Evolutionary conservation across 2,113 vertebrate species (phyloP).

Genomic region (Aegithalos caudatus): DNA sequence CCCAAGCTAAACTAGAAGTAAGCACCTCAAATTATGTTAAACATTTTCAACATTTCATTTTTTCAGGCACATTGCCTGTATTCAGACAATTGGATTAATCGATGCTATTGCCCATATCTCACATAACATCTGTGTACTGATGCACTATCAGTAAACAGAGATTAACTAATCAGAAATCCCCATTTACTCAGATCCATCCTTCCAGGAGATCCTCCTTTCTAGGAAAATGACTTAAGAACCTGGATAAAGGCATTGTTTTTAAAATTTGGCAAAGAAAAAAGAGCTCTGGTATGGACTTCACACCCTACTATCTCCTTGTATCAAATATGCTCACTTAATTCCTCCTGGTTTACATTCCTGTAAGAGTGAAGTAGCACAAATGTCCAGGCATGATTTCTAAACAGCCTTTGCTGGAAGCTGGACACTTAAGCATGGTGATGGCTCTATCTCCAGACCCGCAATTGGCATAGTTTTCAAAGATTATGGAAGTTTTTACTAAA

Average conservation of each 20-base stretch:
- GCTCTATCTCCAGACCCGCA: background rate
- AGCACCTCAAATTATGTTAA: background rate
- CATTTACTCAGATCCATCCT: background rate
- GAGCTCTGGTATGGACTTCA: background rate
- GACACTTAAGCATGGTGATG: rapidly evolving
- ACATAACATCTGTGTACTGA: background rate
- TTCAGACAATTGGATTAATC: background rate
- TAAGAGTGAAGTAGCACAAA: background rate
- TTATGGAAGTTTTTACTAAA: background rate
- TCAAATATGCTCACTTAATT: background rate
- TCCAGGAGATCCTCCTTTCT: background rate
- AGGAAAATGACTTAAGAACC: background rate
- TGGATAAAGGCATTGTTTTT: background rate
- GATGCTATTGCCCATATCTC: background rate
- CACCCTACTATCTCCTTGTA: background rate
- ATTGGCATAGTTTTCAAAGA: background rate
- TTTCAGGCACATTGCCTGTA: background rate
- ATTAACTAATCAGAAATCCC: background rate
- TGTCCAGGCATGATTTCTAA: background rate
- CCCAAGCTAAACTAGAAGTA: background rate
- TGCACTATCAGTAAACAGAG: background rate
- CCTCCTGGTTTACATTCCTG: background rate
- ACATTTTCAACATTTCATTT: background rate
- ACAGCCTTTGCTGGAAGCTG: background rate
- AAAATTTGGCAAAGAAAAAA: background rate